Evolutionary conservation across 2,113 vertebrate genomes (phyloP).

Genomic region (Parus major): DNA sequence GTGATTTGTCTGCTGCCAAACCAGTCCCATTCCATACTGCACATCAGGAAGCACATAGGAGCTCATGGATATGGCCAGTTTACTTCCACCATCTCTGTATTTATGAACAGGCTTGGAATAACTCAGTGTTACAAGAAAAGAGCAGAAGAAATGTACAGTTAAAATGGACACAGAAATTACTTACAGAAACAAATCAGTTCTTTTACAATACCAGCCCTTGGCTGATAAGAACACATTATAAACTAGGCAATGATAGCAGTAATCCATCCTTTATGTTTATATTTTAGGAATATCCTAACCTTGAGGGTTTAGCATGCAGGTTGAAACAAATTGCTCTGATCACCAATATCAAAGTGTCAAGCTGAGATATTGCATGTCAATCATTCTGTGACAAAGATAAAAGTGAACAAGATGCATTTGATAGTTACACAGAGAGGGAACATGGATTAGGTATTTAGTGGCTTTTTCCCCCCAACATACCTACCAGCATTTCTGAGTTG

Average conservation of each 20-base stretch:
- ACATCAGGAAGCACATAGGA: neutral
- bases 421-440: neutral
- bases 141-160: neutral
- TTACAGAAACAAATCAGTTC: neutral
- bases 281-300: constrained; percentile 42
- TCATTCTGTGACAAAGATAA: constrained; percentile 51
- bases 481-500: constrained; percentile 21
- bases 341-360: constrained; percentile 57
- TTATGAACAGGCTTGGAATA: neutral
- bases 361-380: constrained; percentile 54
- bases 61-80: neutral
- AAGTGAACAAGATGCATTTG: constrained; percentile 42
- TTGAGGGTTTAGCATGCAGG: constrained; percentile 30
- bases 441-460: constrained; percentile 33
- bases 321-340: constrained; percentile 59
- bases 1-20: neutral
- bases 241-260: neutral
- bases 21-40: neutral
- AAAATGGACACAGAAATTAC: neutral
- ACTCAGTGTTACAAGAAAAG: neutral
- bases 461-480: neutral
- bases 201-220: neutral
- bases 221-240: neutral
- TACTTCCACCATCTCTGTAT: neutral
- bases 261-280: constrained; percentile 28